These are phyloP conservation scores for Hypselothyrea guttata DNA, from an alignment of 2,888 invertebrate genomes.

Conservation along the genomic window DNA sequence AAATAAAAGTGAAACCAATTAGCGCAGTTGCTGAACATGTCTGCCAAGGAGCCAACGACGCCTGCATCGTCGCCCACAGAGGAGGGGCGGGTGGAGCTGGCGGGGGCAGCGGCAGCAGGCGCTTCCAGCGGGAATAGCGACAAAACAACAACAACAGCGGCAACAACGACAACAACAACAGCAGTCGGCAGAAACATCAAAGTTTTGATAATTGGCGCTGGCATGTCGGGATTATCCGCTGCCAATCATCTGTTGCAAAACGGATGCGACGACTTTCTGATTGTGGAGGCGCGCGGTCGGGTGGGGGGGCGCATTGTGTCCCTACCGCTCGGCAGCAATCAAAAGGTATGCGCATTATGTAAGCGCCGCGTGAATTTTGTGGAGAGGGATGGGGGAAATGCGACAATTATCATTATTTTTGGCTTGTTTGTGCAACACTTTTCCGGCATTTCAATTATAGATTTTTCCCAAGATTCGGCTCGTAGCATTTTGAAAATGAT, in stretches of 20 bases:
- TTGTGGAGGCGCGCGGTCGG: slow-evolving; percentile 91
- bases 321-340: slow-evolving; percentile 85
- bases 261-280: slow-evolving; percentile 89
- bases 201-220: slow-evolving; percentile 92
- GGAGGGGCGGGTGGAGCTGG: slow-evolving; percentile 53
- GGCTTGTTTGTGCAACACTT: slow-evolving; percentile 10
- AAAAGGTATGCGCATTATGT: slow-evolving; percentile 80
- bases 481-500: not conserved
- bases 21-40: slow-evolving; percentile 61
- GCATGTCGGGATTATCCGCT: slow-evolving; percentile 91
- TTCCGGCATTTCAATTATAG: slow-evolving; percentile 41
- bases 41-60: slow-evolving; percentile 67
- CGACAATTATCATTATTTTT: slow-evolving; percentile 27
- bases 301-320: slow-evolving; percentile 92
- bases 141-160: slow-evolving; percentile 20
- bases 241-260: slow-evolving; percentile 92
- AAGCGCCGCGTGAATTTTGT: slow-evolving; percentile 29
- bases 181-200: slow-evolving; percentile 83
- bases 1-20: slow-evolving; percentile 26
- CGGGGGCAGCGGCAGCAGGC: slow-evolving; percentile 29
- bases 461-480: slow-evolving; percentile 50
- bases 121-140: slow-evolving; percentile 29
- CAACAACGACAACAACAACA: slow-evolving; percentile 15
- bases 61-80: slow-evolving; percentile 77
- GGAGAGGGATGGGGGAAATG: not conserved